These are phyloP conservation scores for Chelon labrosus DNA, from an alignment of 2,797 vertebrate species.

Conservation along the genomic window DNA sequence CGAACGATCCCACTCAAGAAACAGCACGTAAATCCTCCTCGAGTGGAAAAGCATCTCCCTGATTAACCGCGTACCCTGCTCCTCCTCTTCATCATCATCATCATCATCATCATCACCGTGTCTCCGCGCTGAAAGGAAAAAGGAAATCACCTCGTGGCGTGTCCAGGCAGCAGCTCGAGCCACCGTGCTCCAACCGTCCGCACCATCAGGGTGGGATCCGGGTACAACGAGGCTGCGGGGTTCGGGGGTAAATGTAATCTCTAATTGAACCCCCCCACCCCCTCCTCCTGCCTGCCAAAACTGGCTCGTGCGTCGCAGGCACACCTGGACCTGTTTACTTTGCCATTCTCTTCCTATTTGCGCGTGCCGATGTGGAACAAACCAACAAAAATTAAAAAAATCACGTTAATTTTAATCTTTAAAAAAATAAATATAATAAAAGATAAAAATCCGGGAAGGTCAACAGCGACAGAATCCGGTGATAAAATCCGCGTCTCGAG, in stretches of 20 bases:
- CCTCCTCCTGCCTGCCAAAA: too few relatives aligned
- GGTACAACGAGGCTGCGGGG: background rate
- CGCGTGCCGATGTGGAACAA: background rate
- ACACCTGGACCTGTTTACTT: conserved; percentile 42
- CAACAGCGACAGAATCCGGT: background rate
- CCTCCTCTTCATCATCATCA: background rate
- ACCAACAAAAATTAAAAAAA: background rate
- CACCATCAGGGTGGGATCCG: conserved; percentile 56
- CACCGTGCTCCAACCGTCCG: conserved; percentile 52
- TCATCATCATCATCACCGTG: background rate
- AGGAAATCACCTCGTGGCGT: conserved; percentile 48
- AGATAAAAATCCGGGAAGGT: conserved; percentile 18
- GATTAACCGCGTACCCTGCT: conserved; percentile 5
- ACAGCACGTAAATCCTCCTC: conserved; percentile 27
- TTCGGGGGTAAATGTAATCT: background rate
- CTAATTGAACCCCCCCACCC: too few relatives aligned
- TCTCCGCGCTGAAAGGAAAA: conserved; percentile 15
- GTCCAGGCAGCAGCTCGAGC: conserved; percentile 41
- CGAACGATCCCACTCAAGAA: conserved; percentile 35
- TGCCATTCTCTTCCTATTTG: conserved; percentile 4
- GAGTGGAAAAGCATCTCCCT: conserved; percentile 41
- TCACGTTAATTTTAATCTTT: background rate
- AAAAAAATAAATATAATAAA: background rate
- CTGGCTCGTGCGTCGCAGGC: conserved; percentile 47
- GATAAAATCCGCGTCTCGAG: background rate